These are phyloP conservation scores for Thyatira batis DNA, from an alignment of 2,888 invertebrate species.

Conservation along the genomic window DNA sequence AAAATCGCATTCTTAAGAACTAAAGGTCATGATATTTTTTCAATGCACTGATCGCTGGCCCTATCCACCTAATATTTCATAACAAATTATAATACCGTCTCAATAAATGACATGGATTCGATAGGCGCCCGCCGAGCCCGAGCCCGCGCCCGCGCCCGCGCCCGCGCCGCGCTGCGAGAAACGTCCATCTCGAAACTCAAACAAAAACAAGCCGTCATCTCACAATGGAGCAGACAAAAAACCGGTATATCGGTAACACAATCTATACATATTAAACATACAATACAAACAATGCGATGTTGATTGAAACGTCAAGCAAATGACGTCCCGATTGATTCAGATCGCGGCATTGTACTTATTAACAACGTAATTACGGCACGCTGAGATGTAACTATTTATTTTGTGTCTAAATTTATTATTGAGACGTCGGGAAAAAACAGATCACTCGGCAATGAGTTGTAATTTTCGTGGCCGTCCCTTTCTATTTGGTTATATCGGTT, in stretches of 20 bases:
- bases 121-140: slow-evolving; percentile 44
- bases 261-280: slow-evolving; percentile 78
- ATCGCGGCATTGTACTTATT: slow-evolving; percentile 74
- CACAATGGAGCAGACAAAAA: slow-evolving; percentile 60
- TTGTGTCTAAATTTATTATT: slow-evolving; percentile 74
- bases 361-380: slow-evolving; percentile 78
- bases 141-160: slow-evolving; percentile 28
- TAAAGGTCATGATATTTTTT: slow-evolving; percentile 22
- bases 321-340: slow-evolving; percentile 75
- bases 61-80: slow-evolving; percentile 60
- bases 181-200: slow-evolving; percentile 21
- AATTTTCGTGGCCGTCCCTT: slow-evolving; percentile 50
- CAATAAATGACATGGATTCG: slow-evolving; percentile 50
- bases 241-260: slow-evolving; percentile 79
- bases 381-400: slow-evolving; percentile 77
- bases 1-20: too few species aligned
- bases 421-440: slow-evolving; percentile 63
- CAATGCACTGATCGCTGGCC: slow-evolving; percentile 26
- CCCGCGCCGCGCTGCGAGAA: slow-evolving; percentile 17
- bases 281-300: slow-evolving; percentile 80
- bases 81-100: slow-evolving; percentile 67
- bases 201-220: slow-evolving; percentile 63
- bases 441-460: slow-evolving; percentile 70
- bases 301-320: slow-evolving; percentile 81
- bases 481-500: slow-evolving; percentile 63